phyloP scores from a whole-genome alignment of 2,888 invertebrate species.

The Tachina lurida region DNA sequence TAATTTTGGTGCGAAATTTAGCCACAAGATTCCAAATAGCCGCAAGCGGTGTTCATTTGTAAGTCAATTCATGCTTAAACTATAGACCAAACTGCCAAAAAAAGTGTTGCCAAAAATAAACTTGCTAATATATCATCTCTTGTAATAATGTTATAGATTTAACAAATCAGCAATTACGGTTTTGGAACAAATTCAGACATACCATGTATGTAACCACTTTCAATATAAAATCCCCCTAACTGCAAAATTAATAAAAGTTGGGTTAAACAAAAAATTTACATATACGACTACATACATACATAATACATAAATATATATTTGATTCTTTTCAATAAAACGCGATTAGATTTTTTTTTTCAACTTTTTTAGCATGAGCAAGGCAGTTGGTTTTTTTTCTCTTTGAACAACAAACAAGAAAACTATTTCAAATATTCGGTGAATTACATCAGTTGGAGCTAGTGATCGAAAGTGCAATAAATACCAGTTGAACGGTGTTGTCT shows the following conservation, averaged over 20 bases:
- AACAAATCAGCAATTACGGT: too few relatives aligned
- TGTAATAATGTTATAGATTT: too few relatives aligned
- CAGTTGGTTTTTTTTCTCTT: background rate
- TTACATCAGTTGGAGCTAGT: constrained; percentile 61
- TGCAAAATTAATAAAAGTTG: constrained; percentile 17
- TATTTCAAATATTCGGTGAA: constrained; percentile 70
- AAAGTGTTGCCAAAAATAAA: too few relatives aligned
- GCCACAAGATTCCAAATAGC: too few relatives aligned
- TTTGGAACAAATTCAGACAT: too few relatives aligned
- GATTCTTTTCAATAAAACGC: constrained; percentile 57
- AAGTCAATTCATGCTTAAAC: too few relatives aligned
- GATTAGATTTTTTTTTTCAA: constrained; percentile 46
- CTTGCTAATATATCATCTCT: too few relatives aligned
- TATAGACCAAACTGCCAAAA: too few relatives aligned
- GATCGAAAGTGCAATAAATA: constrained; percentile 69
- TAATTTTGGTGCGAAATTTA: too few relatives aligned
- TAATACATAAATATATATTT: background rate
- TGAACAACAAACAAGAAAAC: constrained; percentile 66
- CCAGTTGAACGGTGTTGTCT: constrained; percentile 58
- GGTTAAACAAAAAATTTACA: constrained; percentile 36
- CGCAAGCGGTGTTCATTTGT: too few relatives aligned
- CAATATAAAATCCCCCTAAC: background rate
- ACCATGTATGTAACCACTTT: too few relatives aligned
- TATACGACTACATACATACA: constrained; percentile 18
- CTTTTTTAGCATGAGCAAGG: constrained; percentile 1